Conservation (phyloP, 1,140 invertebrate genomes). For the Bradynema listronoti region DNA sequence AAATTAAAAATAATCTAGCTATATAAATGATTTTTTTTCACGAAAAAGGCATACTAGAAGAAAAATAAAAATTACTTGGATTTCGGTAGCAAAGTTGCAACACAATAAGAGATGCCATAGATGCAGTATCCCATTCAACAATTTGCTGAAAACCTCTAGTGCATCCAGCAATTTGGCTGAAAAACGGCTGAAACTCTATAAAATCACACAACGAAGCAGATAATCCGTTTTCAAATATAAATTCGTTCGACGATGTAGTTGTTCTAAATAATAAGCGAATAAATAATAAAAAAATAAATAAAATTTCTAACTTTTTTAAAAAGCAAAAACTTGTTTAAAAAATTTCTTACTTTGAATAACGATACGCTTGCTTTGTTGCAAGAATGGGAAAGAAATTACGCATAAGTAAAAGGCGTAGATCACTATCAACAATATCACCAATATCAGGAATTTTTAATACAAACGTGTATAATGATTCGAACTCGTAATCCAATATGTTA, state of each 20-base stretch:
- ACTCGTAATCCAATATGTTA: conserved; percentile 40
- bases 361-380: conserved; percentile 41
- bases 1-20: not conserved
- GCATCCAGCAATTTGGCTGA: conserved; percentile 32
- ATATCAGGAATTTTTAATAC: conserved; percentile 46
- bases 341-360: conserved; percentile 29
- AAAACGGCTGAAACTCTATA: conserved; percentile 41
- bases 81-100: conserved; percentile 43
- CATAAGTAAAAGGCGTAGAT: conserved; percentile 32
- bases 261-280: conserved; percentile 16
- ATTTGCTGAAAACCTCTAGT: conserved; percentile 28
- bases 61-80: conserved; percentile 14
- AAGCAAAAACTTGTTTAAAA: conserved; percentile 1
- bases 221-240: conserved; percentile 49
- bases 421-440: conserved; percentile 32
- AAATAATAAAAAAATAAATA: not conserved
- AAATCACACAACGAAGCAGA: conserved; percentile 16
- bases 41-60: not conserved
- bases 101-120: conserved; percentile 47
- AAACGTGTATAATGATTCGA: conserved; percentile 34
- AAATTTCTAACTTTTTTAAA: conserved; percentile 7
- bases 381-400: conserved; percentile 55
- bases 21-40: not conserved
- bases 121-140: conserved; percentile 50
- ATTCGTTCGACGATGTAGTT: conserved; percentile 18